Conservation (phyloP, 35 echinoderm and acorn worm genomes). For the Strongylocentrotus purpuratus region DNA sequence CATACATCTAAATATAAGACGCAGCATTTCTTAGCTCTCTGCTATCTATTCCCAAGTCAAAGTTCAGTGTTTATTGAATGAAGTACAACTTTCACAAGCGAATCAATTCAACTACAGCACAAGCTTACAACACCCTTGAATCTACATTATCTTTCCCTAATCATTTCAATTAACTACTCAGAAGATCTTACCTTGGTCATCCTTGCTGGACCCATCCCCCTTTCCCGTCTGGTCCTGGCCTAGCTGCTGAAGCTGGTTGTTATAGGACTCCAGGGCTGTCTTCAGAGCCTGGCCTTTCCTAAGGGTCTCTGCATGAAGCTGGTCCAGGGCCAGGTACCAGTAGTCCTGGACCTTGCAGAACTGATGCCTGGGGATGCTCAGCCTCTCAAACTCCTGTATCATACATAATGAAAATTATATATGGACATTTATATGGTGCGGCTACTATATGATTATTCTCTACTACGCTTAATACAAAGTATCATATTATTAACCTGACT, state of each 20-base stretch:
- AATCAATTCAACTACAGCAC: no score
- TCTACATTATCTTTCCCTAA: no score
- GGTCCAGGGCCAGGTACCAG: slow-evolving; percentile 78
- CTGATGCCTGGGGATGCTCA: slow-evolving; percentile 60
- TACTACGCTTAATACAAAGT: no score
- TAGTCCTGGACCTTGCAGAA: slow-evolving; percentile 82
- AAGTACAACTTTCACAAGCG: no score
- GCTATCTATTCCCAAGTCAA: no score
- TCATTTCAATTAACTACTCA: neutral
- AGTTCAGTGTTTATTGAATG: no score
- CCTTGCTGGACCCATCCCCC: neutral
- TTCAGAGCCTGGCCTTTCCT: slow-evolving; percentile 39
- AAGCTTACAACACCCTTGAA: no score
- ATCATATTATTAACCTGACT: no score
- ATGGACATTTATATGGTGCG: no score
- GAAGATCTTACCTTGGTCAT: slow-evolving; percentile 22
- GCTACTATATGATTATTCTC: no score
- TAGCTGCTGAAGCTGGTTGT: slow-evolving; percentile 25
- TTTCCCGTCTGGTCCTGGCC: neutral
- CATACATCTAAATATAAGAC: no score
- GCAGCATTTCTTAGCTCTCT: no score
- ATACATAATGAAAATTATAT: neutral
- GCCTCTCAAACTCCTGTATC: slow-evolving; percentile 79
- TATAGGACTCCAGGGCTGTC: slow-evolving; percentile 59
- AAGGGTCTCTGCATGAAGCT: slow-evolving; percentile 47